Percentiles rank a stretch among this genome's conserved stretches.
These are phyloP conservation scores for Danio jaintianensis DNA, from an alignment of 2,797 vertebrate species.

Conservation along the genomic window DNA sequence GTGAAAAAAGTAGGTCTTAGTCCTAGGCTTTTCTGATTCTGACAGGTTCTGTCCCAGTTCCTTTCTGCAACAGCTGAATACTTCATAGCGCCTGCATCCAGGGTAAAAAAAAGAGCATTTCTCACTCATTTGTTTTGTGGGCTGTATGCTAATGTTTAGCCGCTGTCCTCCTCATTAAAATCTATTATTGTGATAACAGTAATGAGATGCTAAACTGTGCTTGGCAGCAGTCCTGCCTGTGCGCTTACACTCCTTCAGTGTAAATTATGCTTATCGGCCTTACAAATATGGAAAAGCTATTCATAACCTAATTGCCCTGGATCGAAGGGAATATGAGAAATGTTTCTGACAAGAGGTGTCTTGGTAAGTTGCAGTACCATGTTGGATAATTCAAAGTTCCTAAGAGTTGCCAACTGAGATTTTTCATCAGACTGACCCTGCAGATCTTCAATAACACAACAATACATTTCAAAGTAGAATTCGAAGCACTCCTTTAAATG, in stretches of 20 bases:
- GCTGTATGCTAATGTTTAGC: slow-evolving; percentile 12
- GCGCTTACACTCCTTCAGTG: slow-evolving; percentile 6
- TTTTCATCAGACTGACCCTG: background rate
- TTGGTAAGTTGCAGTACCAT: slow-evolving; percentile 2
- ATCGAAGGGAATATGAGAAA: slow-evolving; percentile 40
- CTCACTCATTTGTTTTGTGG: background rate
- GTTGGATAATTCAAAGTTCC: slow-evolving; percentile 14
- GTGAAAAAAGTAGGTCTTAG: no score
- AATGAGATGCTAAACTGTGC: slow-evolving; percentile 14
- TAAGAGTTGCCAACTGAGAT: background rate
- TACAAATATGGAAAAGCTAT: slow-evolving; percentile 30
- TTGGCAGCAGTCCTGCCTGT: slow-evolving; percentile 17
- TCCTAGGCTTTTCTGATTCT: no score
- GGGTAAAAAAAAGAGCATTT: background rate
- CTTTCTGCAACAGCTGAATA: background rate
- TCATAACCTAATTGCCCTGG: slow-evolving; percentile 38
- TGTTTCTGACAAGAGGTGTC: slow-evolving; percentile 31
- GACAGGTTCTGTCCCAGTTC: background rate
- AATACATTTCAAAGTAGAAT: background rate
- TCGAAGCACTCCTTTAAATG: no score
- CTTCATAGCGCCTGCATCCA: background rate
- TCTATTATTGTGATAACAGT: slow-evolving; percentile 30
- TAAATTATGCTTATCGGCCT: slow-evolving; percentile 43
- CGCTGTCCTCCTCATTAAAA: background rate
- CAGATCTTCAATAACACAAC: background rate